Evolutionary conservation across 2,888 invertebrate genomes (phyloP), one percentile per base, ranked within the genome.

Genomic region (Itoplectis maculator): DNA sequence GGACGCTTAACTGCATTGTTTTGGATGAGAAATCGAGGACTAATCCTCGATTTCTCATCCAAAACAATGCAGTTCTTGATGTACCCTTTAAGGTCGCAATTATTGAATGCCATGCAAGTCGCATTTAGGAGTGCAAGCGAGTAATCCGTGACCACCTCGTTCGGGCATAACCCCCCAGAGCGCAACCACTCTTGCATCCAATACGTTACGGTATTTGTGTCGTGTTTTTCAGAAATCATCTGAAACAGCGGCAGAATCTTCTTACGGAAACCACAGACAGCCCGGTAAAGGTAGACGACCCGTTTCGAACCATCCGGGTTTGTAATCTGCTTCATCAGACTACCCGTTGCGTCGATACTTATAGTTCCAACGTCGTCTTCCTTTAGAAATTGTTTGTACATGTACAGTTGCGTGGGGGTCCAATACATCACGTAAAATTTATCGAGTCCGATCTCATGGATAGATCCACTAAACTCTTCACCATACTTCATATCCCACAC

Each of bases 321-420:
- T 59, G 66, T 54, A 42, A 79, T 77, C 65, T 78, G 73, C 68
- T 81, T 82, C 8, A 83, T 51, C 2, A 88, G 7, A 0, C 75
- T 73, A 15, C 86, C 87, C 8, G 88, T 87, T 3, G 88, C 86
- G 83, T 88, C 87, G 13, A 87, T 85, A 54, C 84, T 82, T 3
- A 87, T 75, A 15, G 56, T 83, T 23, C 69, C 63, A 13, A 65
- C 40, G 2, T 13, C 61, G n/a, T 82, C 63, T 82, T 80, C 69
- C 54, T 83, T 85, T 20, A 42, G 15, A 79, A 82, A 78, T 56
- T 79, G 20, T 7, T 82, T 83, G 23, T 84, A 85, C 66, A 86
- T 13, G 49, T 40, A 81, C 7, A 86, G 8, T 61, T 87, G 87
- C 13, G 84, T 75, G 0, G 83, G 76, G 7, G 45, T 81, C 84